Base-by-base conservation (phyloP, 2,113 vertebrate species). In the Ellobius talpinus region DNA sequence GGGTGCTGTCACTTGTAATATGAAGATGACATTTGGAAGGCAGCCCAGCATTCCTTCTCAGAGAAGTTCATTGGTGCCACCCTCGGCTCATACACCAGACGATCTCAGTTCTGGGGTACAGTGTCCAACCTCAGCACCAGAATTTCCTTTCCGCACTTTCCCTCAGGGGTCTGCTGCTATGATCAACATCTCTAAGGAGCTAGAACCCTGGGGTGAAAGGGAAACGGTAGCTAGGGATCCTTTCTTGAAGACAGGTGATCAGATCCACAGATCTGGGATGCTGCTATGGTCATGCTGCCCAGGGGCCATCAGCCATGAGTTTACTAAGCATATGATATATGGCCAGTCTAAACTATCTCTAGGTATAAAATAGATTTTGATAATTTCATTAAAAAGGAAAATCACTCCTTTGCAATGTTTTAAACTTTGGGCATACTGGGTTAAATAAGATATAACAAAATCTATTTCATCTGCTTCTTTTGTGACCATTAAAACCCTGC, bases 11-110 rank as follows among this genome's bases (percentile, higher is more conserved):
- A 0, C 47, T 4, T 29, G 63, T 52, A 86, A 45, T 50, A 91
- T 72, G 0, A 79, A 97, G 66, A 52, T 1, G 31, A 4, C 24
- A 72, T 90, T 91, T 85, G 31, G 93, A 96, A 96, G 89, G 42
- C 23, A 87, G 66, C n/a, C 1, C 33, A 77, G 3, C 33, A 29
- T 55, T 85, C 95, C 95, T 91, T 85, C 90, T 85, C 9, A 9
- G 70, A 93, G 39, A 36, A 76, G 82, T 50, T 96, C 10, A 93
- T 81, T 93, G 39, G 58, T 58, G 33, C 93, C 1, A 1, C 0
- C 24, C 76, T 65, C 0, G 78, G 74, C 14, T 23, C 66, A 10
- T 16, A 26, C 2, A 78, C 68, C 7, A 63, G 50, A 68, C 21
- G 58, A 72, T 24, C 50, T 21, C 31, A 63, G 52, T 24, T 29